Evolutionary conservation across 2,888 invertebrate genomes (phyloP).

Genomic region (Caenorhabditis japonica): DNA sequence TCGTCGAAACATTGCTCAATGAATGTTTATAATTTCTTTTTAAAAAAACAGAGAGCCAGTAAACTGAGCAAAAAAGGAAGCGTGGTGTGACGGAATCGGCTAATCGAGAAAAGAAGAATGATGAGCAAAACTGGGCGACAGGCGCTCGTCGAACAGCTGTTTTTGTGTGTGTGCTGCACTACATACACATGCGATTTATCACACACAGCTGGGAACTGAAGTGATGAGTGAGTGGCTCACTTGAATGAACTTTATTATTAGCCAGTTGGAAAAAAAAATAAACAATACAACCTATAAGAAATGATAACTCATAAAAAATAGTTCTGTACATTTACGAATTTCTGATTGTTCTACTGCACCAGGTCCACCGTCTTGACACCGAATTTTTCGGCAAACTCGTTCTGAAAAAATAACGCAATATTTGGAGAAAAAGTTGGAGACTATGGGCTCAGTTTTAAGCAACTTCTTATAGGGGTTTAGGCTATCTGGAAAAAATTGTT

Average conservation of each 20-base stretch:
- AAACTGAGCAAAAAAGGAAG: conserved; percentile 27
- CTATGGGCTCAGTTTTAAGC: too few species aligned
- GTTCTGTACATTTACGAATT: conserved; percentile 3
- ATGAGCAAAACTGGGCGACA: conserved; percentile 17
- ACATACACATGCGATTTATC: conserved; percentile 46
- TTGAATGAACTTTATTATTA: too few species aligned
- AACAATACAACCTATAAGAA: too few species aligned
- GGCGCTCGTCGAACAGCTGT: conserved; percentile 33
- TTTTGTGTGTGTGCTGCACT: conserved; percentile 39
- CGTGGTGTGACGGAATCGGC: conserved; percentile 35
- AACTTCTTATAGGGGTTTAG: too few species aligned
- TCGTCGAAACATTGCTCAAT: conserved; percentile 41
- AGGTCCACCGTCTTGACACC: conserved; percentile 49
- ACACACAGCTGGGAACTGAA: conserved; percentile 33
- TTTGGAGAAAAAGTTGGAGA: background rate
- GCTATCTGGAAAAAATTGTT: too few species aligned
- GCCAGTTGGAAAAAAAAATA: conserved; percentile 9
- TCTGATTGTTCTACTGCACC: background rate
- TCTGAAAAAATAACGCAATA: conserved; percentile 54
- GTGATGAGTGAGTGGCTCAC: conserved; percentile 18
- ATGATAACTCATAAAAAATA: too few species aligned
- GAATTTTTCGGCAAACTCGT: conserved; percentile 60
- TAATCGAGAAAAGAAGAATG: conserved; percentile 34
- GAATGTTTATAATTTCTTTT: conserved; percentile 8
- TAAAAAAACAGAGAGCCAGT: conserved; percentile 14